Evolutionary conservation across 2,113 vertebrate genomes (phyloP).

Genomic region (Uropsilus gracilis): DNA sequence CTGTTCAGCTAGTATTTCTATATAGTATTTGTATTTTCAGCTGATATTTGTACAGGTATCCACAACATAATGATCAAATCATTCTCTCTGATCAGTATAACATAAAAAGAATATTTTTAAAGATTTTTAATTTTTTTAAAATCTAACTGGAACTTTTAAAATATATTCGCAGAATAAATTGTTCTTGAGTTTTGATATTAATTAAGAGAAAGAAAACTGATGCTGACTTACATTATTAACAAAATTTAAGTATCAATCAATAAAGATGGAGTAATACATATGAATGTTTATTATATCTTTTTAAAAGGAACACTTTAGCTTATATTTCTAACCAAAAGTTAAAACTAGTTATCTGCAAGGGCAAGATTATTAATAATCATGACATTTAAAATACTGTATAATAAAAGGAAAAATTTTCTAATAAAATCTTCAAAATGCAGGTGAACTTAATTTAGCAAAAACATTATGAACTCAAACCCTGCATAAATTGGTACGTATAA

Average conservation of each 20-base stretch:
- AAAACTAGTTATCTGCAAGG: not conserved
- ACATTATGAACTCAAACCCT: not conserved
- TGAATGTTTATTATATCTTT: not conserved
- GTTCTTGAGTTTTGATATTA: conserved; percentile 7
- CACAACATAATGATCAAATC: not conserved
- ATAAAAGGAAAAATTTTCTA: conserved; percentile 11
- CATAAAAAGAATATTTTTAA: not conserved
- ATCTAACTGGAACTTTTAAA: not conserved
- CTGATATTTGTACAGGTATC: not conserved
- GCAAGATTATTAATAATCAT: not conserved
- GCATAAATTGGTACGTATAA: conserved; percentile 8
- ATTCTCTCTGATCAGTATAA: not conserved
- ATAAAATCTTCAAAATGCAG: not conserved
- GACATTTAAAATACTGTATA: conserved; percentile 15
- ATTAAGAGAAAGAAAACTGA: not conserved
- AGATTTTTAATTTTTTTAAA: not conserved
- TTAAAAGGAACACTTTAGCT: not conserved
- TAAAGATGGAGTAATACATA: not conserved
- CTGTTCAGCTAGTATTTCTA: not conserved
- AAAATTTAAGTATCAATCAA: conserved; percentile 16
- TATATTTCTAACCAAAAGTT: not conserved
- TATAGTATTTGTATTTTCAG: no score
- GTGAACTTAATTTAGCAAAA: conserved; percentile 24
- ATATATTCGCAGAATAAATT: not conserved
- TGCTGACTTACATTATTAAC: not conserved